Conservation (phyloP, 2,888 invertebrate genomes). For the Drosophila kokeensis region DNA sequence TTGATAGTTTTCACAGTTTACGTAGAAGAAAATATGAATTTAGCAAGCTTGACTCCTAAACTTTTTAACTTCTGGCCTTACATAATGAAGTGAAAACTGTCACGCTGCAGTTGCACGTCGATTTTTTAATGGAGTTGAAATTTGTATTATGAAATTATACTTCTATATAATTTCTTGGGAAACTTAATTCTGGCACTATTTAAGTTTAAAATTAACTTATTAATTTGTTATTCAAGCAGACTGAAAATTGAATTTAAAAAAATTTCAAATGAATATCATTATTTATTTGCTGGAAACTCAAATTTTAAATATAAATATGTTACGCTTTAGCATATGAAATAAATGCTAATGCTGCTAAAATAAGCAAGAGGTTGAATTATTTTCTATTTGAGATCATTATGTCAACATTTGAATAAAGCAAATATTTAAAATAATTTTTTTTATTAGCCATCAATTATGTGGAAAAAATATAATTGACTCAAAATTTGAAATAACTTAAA, state of each 20-base stretch:
- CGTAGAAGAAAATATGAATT: slow-evolving; percentile 12
- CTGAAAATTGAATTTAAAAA: not conserved
- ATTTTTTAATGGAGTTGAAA: no score
- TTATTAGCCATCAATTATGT: not conserved
- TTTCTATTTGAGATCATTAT: not conserved
- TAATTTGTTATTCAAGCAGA: not conserved
- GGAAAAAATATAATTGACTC: not conserved
- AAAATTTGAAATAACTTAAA: not conserved
- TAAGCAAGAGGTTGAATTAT: not conserved
- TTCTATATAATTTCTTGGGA: no score
- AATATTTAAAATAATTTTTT: not conserved
- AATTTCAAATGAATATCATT: not conserved
- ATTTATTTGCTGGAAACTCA: not conserved
- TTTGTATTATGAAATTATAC: no score
- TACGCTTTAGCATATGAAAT: not conserved
- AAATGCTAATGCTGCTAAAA: not conserved
- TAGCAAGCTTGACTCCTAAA: slow-evolving; percentile 13
- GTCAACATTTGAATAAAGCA: not conserved
- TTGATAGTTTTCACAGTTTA: slow-evolving; percentile 26
- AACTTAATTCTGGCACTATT: not conserved
- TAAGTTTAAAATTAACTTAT: no score
- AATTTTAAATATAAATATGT: not conserved
- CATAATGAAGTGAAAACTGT: slow-evolving; percentile 11
- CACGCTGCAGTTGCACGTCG: not conserved
- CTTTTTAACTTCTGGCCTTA: slow-evolving; percentile 20